Conservation (phyloP, 2,888 invertebrate genomes). For the Tetragonisca angustula region DNA sequence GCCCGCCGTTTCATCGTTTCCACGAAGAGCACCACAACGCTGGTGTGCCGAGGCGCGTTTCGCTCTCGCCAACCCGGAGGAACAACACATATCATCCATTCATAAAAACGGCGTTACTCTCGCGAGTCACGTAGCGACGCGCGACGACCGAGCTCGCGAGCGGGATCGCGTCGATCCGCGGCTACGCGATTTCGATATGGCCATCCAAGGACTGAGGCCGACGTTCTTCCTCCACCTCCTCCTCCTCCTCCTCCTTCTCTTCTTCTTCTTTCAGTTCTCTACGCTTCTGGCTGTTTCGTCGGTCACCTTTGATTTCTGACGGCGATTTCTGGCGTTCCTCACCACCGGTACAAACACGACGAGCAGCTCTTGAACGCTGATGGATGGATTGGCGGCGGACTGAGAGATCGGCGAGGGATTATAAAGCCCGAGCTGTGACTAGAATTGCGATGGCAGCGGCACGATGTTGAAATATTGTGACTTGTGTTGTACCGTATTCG, state of each 20-base stretch:
- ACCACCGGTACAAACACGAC: too few relatives aligned
- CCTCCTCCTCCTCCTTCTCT: neutral
- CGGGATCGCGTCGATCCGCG: constrained; percentile 34
- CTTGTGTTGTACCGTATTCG: too few relatives aligned
- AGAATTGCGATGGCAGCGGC: neutral
- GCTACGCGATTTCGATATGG: constrained; percentile 43
- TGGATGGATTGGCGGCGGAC: neutral
- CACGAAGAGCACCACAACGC: constrained; percentile 37
- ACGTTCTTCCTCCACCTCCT: neutral
- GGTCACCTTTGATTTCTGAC: neutral
- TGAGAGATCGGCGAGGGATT: neutral
- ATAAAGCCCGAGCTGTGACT: neutral
- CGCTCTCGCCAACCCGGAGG: neutral
- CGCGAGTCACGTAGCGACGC: constrained; percentile 57
- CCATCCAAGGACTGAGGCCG: constrained; percentile 34
- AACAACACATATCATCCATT: constrained; percentile 39
- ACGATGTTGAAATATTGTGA: neutral
- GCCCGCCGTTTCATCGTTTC: constrained; percentile 40
- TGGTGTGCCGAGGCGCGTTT: too few relatives aligned
- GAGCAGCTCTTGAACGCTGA: neutral
- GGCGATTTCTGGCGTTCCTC: neutral
- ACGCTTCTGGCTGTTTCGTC: neutral
- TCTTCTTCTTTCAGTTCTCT: neutral
- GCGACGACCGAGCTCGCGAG: constrained; percentile 15
- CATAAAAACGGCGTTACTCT: constrained; percentile 56